phyloP scores from a whole-genome alignment of 2,113 vertebrate species.

The Typhlomys cinereus region DNA sequence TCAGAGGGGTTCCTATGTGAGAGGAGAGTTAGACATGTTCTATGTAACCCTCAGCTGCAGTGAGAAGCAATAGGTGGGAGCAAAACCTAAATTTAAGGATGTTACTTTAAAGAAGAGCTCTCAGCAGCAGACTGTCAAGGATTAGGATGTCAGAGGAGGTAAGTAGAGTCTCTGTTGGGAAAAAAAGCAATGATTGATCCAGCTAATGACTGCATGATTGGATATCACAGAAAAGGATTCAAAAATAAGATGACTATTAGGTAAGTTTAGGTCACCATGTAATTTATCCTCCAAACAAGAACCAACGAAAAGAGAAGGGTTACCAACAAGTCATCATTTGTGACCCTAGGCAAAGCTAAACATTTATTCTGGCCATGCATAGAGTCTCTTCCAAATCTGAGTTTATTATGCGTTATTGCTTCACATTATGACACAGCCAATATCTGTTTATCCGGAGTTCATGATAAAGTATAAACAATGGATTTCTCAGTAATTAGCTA shows the following conservation, averaged over 20 bases:
- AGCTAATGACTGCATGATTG: background rate
- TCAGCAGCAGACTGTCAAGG: conserved; percentile 35
- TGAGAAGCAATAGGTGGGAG: conserved; percentile 36
- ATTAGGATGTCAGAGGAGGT: conserved; percentile 22
- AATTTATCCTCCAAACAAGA: background rate
- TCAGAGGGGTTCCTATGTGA: conserved; percentile 31
- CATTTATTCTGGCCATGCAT: background rate
- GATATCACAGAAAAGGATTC: background rate
- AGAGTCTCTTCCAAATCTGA: background rate
- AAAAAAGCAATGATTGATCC: conserved; percentile 27
- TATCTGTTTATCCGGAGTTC: background rate
- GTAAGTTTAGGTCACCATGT: background rate
- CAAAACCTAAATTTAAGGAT: conserved; percentile 54
- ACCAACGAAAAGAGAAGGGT: background rate
- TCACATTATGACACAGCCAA: background rate
- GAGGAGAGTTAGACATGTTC: conserved; percentile 8
- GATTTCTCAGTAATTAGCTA: background rate
- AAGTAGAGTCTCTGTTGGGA: conserved; percentile 22
- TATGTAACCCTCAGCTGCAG: conserved; percentile 20
- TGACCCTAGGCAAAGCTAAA: background rate
- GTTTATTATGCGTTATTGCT: background rate
- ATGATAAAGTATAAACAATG: background rate
- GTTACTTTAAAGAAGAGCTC: conserved; percentile 46
- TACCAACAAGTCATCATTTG: background rate
- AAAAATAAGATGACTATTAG: background rate